phyloP scores from a whole-genome alignment of 2,888 invertebrate genomes.

The Dexiosoma caninum region DNA sequence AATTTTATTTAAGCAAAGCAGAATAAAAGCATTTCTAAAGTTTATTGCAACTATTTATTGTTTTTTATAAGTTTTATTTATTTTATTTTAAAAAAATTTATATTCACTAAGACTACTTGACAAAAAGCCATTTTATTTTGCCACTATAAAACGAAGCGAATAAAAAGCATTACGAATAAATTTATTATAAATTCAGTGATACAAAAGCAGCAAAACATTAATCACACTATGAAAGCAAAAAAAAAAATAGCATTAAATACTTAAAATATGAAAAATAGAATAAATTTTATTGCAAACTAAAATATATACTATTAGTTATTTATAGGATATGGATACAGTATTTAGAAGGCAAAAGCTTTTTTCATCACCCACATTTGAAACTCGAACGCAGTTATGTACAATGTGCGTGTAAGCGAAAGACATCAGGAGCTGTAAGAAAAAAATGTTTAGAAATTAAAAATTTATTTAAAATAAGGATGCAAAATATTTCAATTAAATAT shows the following conservation, averaged over 20 bases:
- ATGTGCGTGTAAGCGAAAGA: not conserved
- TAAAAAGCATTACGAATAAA: constrained; percentile 7
- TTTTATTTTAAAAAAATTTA: not conserved
- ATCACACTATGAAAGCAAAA: not conserved
- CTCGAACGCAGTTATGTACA: no score
- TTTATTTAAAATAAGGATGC: not conserved
- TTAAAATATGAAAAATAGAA: not conserved
- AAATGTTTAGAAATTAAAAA: not conserved
- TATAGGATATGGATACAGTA: constrained; percentile 8
- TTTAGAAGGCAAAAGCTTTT: not conserved
- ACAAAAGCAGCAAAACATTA: not conserved
- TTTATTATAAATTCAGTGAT: not conserved
- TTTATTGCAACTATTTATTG: not conserved
- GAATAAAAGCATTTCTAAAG: constrained; percentile 24
- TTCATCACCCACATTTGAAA: not conserved
- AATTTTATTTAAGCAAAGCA: constrained; percentile 21
- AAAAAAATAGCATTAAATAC: not conserved
- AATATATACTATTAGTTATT: constrained; percentile 1
- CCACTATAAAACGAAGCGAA: constrained; percentile 10
- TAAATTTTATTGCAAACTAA: not conserved
- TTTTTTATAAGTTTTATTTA: constrained; percentile 26
- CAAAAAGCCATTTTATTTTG: constrained; percentile 36
- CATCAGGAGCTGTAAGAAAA: not conserved
- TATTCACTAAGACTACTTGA: constrained; percentile 40
- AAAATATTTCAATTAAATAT: no score